A percentile compares a stretch with the other conserved stretches of the same genome.
These are phyloP conservation scores for Thymelicus sylvestris DNA, from an alignment of 2,888 invertebrate genomes.

Conservation along the genomic window DNA sequence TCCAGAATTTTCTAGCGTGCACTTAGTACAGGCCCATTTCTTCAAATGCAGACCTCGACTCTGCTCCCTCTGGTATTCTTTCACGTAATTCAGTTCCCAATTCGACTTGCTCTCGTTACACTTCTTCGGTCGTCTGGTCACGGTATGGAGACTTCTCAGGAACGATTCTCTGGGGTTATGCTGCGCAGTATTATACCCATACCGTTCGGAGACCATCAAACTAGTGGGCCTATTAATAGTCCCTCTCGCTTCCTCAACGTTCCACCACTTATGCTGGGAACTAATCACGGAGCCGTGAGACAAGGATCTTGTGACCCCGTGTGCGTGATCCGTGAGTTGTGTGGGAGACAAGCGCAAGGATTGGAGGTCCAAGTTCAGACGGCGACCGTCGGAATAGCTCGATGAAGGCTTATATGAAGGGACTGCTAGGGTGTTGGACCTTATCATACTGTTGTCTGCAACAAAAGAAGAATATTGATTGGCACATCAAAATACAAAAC, in stretches of 20 bases:
- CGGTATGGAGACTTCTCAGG: constrained; percentile 74
- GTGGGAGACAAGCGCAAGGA: constrained; percentile 72
- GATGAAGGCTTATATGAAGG: constrained; percentile 78
- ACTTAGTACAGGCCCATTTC: constrained; percentile 89
- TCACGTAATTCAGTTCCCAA: constrained; percentile 79
- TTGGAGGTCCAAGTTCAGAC: constrained; percentile 70
- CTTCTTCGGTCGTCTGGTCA: constrained; percentile 77
- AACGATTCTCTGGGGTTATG: constrained; percentile 73
- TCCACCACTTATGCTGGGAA: constrained; percentile 79
- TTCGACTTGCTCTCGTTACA: constrained; percentile 76
- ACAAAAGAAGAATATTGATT: constrained; percentile 36
- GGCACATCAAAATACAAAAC: no score
- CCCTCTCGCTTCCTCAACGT: constrained; percentile 73
- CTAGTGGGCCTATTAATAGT: constrained; percentile 85
- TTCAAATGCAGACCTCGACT: constrained; percentile 72
- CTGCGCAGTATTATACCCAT: constrained; percentile 61
- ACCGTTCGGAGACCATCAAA: constrained; percentile 83
- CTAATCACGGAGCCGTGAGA: constrained; percentile 87
- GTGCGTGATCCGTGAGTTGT: constrained; percentile 70
- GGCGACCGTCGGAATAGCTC: constrained; percentile 67
- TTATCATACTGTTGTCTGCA: constrained; percentile 82
- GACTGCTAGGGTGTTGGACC: constrained; percentile 80
- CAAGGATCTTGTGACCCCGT: constrained; percentile 85
- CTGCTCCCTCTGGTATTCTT: constrained; percentile 77
- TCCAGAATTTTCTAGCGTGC: constrained; percentile 90